Base-by-base conservation (phyloP, 2,113 vertebrate species). In the Sakesphorus luctuosus region DNA sequence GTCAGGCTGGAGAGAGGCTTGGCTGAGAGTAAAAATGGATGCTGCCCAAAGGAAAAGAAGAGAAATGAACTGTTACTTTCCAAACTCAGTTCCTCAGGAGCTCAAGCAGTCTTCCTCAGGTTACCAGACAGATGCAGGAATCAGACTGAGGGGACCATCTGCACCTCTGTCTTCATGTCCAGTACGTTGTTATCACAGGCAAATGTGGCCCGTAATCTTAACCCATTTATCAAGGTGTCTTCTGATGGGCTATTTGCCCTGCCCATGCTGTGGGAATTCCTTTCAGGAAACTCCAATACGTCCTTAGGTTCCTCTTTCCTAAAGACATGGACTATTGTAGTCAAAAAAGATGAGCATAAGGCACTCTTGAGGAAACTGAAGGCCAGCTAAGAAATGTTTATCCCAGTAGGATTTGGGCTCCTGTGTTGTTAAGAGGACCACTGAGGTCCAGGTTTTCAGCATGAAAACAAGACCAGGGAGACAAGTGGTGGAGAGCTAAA, bases 1-100 rank as follows among this genome's bases (percentile, higher is more conserved):
- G 98, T 99, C 98, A 99, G 98, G 96, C 99, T 99, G 97, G 99
- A 99, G 61, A 99, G 98, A 58, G 99, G 99, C 98, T 99, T 99
- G 87, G 99, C 99, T 98, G 99, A 97, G 97, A 99, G 99, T 98
- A 99, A 98, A 98, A 99, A 99, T 25, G 99, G 98, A 98, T 99
- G 99, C 99, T 99, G 98, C 24, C 90, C 93, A 96, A 96, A 85
- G 77, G 50, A 89, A 69, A 79, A 50, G n/a, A 62, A 76, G 43
- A 36, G 13, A 73, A 73, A 66, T 28, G 9, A 80, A 79, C 61
- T 40, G 83, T 72, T 63, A 84, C 23, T 72, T 90, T 73, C 29
- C 66, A 62, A 75, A 94, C 58, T 55, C 28, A 19, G 38, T 67
- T 74, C 46, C 78, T 73, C 74, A 66, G 31, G 44, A 35, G 82